Conservation (phyloP, 2,113 vertebrate species). For the Thryonomys swinderianus region DNA sequence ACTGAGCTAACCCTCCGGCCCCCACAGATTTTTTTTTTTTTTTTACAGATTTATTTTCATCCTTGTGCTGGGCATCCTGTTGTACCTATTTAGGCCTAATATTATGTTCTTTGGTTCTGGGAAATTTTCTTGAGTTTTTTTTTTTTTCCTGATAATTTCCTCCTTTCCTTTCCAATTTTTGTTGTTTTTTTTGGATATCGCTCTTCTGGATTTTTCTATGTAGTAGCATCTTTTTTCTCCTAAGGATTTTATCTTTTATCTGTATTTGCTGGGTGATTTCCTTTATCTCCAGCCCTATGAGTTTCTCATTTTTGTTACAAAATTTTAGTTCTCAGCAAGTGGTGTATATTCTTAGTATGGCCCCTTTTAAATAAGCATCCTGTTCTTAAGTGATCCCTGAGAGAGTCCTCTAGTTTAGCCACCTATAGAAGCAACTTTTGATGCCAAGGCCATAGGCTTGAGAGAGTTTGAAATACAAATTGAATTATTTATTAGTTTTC, state of each 20-base stretch:
- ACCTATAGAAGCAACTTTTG: neutral
- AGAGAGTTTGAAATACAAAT: neutral
- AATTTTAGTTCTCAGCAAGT: neutral
- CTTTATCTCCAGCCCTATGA: neutral
- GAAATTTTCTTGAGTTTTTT: neutral
- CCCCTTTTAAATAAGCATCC: neutral
- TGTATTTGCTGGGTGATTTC: neutral
- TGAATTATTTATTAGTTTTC: neutral
- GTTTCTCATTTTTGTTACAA: neutral
- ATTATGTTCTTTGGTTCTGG: neutral
- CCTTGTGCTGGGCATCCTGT: no score
- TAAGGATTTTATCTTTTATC: neutral
- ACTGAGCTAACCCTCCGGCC: no score
- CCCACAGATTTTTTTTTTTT: no score
- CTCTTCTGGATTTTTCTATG: neutral
- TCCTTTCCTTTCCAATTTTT: neutral
- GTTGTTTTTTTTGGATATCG: neutral
- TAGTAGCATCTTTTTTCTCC: neutral
- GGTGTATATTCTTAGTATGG: neutral
- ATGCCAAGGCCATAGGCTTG: neutral
- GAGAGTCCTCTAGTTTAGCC: neutral
- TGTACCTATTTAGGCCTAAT: neutral
- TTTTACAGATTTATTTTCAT: neutral
- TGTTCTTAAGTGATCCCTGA: neutral
- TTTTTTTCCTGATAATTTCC: neutral